Evolutionary conservation across 53 echinoderm and acorn worm species (phyloP), one percentile per base, ranked within the genome.

Genomic region (Actinopyga echinites): DNA sequence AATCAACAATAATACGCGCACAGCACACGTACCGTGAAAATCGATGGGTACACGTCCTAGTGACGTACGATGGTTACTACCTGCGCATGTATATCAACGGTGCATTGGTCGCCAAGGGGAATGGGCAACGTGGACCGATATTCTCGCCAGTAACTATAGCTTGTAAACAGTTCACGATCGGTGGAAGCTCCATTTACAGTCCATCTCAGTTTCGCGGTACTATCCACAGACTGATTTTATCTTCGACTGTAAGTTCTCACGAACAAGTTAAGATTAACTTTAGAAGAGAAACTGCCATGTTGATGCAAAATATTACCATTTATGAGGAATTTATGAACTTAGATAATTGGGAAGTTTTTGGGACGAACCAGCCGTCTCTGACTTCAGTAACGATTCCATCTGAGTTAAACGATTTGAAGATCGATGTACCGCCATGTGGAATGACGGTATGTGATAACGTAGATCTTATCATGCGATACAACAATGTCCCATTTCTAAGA

Each of bases 371-470:
- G 19, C 93, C 93, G 0, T 15, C 64, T 30, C 36, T 88, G 13
- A 44, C 65, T 23, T 20, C 54, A 75, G 20, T 30, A 19, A 44
- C 26, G 4, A 43, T 49, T 22, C 86, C 96, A 11, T 91, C 90
- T 30, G 88, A 91, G 55, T 73, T 68, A 8, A 83, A 67, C 23
- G 83, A 77, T 38, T 55, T 92, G 40, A 61, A 54, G 11, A 62
- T 87, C 11, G 84, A 66, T 63, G 79, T 85, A 26, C 99, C 99
- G 9, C 65, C 84, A 24, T 97, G 99, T 56, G 99, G 99, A 11
- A 55, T 94, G 30, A 97, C 99, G 0, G 83, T 96, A 8, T 97
- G 99, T 45, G 99, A 97, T 40, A 85, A 92, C 31, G 90, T 90
- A 11, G 80, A 86, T 22, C 79, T 97, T 8, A 89, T 90, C 9